Evolutionary conservation across 2,113 vertebrate species (phyloP).

Genomic region (Prochilodus magdalenae): DNA sequence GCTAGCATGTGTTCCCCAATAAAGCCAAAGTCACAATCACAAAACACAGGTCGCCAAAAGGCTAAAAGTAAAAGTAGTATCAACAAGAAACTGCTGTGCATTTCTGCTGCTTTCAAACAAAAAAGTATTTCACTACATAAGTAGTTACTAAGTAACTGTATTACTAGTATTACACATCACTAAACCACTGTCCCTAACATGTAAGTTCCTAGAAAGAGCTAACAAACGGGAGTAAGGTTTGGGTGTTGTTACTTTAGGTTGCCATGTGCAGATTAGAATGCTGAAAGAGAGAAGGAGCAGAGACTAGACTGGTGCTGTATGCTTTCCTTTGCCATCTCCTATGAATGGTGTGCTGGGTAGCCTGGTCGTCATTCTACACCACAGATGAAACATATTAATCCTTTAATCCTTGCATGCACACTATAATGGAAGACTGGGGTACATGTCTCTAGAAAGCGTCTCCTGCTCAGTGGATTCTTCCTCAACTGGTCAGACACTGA

Average conservation of each 20-base stretch:
- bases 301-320: constrained; percentile 59
- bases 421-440: background rate
- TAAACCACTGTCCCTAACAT: constrained; percentile 20
- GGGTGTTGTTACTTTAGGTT: constrained; percentile 13
- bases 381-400: background rate
- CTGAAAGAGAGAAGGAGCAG: constrained; percentile 11
- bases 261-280: constrained; percentile 31
- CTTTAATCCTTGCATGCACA: constrained; percentile 26
- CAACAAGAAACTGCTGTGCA: too few relatives aligned
- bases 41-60: background rate
- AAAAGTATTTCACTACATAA: background rate
- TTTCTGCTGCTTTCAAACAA: background rate
- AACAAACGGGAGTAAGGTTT: constrained; percentile 35
- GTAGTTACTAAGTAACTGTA: background rate
- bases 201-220: background rate
- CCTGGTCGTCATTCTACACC: constrained; percentile 13
- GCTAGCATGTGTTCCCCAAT: too few relatives aligned
- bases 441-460: background rate
- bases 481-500: constrained; percentile 25
- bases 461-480: constrained; percentile 22
- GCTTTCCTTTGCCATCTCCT: constrained; percentile 55
- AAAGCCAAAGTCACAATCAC: too few relatives aligned
- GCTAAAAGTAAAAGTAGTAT: background rate
- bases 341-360: constrained; percentile 58
- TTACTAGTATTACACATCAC: background rate